These are phyloP conservation scores for Anarsia innoxiella DNA, from an alignment of 2,888 invertebrate species.

Conservation along the genomic window DNA sequence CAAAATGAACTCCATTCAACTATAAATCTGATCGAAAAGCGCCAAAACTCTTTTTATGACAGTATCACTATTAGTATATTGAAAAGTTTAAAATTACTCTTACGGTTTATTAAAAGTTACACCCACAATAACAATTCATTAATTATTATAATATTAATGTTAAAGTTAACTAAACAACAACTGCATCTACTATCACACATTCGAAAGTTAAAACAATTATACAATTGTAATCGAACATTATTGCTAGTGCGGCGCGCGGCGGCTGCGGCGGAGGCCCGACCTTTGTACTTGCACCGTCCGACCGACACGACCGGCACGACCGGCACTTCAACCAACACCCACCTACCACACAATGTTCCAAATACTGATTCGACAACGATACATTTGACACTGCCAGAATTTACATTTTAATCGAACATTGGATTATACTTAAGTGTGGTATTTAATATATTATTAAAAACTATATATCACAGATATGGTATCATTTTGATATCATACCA, in stretches of 20 bases:
- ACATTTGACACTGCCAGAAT: slow-evolving; percentile 17
- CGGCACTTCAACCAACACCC: background rate
- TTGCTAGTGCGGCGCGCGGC: slow-evolving; percentile 63
- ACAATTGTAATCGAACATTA: slow-evolving; percentile 72
- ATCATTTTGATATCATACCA: slow-evolving; percentile 26
- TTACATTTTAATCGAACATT: slow-evolving; percentile 9
- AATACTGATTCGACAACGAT: slow-evolving; percentile 13
- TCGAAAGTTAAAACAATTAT: slow-evolving; percentile 75
- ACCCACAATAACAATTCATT: slow-evolving; percentile 72
- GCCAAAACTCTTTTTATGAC: slow-evolving; percentile 40
- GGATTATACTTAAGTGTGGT: slow-evolving; percentile 7
- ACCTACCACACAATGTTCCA: slow-evolving; percentile 4
- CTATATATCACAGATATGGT: slow-evolving; percentile 33
- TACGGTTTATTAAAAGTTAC: slow-evolving; percentile 68
- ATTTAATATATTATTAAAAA: slow-evolving; percentile 12
- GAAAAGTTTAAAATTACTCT: slow-evolving; percentile 56
- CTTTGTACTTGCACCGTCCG: slow-evolving; percentile 8
- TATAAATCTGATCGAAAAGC: slow-evolving; percentile 56
- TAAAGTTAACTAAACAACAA: slow-evolving; percentile 75
- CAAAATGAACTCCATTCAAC: slow-evolving; percentile 40
- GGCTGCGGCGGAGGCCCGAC: slow-evolving; percentile 12
- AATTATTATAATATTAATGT: slow-evolving; percentile 50
- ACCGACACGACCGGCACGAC: too few species aligned
- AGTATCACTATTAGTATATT: slow-evolving; percentile 38
- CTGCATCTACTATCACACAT: slow-evolving; percentile 77